Evolutionary conservation across 2,888 invertebrate species (phyloP).

Genomic region (Chrysomela aeneicollis): DNA sequence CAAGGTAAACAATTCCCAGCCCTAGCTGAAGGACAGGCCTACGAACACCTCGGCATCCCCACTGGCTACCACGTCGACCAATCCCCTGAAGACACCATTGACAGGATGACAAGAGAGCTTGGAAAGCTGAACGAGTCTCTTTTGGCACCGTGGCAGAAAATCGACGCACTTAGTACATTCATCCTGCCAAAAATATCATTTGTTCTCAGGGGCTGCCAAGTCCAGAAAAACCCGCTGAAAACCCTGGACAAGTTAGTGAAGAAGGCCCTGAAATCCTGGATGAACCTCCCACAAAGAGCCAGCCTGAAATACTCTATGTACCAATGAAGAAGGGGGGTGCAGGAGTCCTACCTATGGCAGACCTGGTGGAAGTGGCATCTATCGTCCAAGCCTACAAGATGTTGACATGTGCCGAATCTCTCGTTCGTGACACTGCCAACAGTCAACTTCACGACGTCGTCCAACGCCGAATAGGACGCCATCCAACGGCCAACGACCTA

Average conservation of each 20-base stretch:
- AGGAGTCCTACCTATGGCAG: conserved; percentile 48
- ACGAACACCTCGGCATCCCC: conserved; percentile 52
- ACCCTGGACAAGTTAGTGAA: conserved; percentile 44
- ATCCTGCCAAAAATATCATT: conserved; percentile 44
- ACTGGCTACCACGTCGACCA: conserved; percentile 45
- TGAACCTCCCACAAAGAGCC: conserved; percentile 49
- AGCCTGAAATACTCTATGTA: conserved; percentile 46
- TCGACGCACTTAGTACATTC: conserved; percentile 34
- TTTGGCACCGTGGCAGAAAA: conserved; percentile 43
- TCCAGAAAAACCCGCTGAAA: conserved; percentile 42
- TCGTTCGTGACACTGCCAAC: conserved; percentile 41
- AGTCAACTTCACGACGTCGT: conserved; percentile 39
- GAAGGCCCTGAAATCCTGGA: conserved; percentile 44
- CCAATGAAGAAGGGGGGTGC: conserved; percentile 44
- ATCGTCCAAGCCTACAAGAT: conserved; percentile 49
- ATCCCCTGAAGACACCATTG: conserved; percentile 37
- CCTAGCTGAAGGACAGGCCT: conserved; percentile 42
- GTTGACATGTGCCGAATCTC: conserved; percentile 11
- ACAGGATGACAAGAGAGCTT: conserved; percentile 38
- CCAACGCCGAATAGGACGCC: conserved; percentile 24
- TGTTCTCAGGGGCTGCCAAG: conserved; percentile 44
- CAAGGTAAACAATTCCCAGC: conserved; percentile 34
- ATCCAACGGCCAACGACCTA: conserved; percentile 34
- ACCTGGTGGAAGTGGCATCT: conserved; percentile 43
- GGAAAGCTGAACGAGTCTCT: conserved; percentile 28